Evolutionary conservation across 2,888 invertebrate species (phyloP).

Genomic region (Leucoptera coffeella): DNA sequence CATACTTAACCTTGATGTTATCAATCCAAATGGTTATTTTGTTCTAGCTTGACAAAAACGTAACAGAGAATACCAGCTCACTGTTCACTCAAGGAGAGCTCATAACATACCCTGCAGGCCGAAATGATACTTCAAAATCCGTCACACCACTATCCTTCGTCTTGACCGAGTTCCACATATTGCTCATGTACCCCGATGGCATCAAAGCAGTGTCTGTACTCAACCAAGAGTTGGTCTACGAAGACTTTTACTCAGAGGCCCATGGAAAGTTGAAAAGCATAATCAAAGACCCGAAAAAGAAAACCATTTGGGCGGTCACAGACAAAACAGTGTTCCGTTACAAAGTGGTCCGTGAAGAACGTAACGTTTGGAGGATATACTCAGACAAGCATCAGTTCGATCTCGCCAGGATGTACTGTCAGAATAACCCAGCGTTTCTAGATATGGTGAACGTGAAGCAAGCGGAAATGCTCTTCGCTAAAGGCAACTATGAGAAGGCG

Average conservation of each 20-base stretch:
- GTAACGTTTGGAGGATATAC: constrained; percentile 86
- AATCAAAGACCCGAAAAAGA: constrained; percentile 71
- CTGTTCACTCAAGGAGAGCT: constrained; percentile 38
- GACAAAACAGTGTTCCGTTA: constrained; percentile 81
- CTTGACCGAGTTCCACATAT: constrained; percentile 84
- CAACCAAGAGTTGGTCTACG: constrained; percentile 79
- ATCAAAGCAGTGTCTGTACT: constrained; percentile 80
- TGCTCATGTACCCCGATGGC: constrained; percentile 76
- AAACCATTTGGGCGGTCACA: constrained; percentile 81
- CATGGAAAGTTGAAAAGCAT: constrained; percentile 76
- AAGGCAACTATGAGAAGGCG: constrained; percentile 73
- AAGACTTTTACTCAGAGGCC: constrained; percentile 75
- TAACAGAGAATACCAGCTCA: constrained; percentile 38
- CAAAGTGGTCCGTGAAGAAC: constrained; percentile 74
- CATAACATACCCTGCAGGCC: constrained; percentile 25
- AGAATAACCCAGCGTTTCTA: constrained; percentile 71
- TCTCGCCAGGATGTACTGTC: constrained; percentile 77
- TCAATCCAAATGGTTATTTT: too few relatives aligned
- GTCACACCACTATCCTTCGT: constrained; percentile 67
- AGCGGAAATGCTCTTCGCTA: constrained; percentile 77
- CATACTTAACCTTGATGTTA: too few relatives aligned
- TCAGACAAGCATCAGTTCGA: constrained; percentile 81
- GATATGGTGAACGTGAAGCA: constrained; percentile 83
- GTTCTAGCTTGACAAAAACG: too few relatives aligned
- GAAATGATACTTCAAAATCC: constrained; percentile 25